These are phyloP conservation scores for Perognathus longimembris DNA, from an alignment of 2,113 vertebrate species.

Conservation along the genomic window DNA sequence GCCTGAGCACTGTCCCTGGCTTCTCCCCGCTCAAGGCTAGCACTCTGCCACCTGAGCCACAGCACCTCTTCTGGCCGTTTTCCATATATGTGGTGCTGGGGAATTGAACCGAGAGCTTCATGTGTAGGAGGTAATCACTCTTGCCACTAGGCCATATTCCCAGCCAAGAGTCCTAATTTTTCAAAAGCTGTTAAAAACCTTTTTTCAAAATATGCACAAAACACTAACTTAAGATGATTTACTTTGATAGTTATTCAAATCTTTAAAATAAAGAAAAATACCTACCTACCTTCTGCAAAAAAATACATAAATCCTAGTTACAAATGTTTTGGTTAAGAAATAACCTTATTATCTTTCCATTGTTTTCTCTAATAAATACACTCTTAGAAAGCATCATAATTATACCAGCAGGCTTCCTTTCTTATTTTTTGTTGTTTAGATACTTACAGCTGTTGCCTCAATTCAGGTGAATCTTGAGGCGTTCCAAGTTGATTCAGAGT, in stretches of 20 bases:
- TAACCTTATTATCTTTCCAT: not conserved
- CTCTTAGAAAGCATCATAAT: not conserved
- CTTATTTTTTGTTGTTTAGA: conserved; percentile 50
- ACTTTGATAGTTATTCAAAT: not conserved
- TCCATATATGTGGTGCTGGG: too few species aligned
- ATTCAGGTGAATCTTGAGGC: conserved; percentile 91
- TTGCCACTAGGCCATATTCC: too few species aligned
- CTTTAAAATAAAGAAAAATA: not conserved
- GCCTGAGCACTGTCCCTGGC: too few species aligned
- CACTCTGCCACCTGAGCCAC: too few species aligned
- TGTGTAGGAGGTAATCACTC: too few species aligned
- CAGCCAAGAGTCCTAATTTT: not conserved
- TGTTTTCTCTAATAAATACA: not conserved
- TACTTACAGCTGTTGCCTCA: conserved; percentile 95
- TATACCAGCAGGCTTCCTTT: not conserved
- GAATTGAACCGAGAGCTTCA: too few species aligned
- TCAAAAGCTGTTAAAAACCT: conserved; percentile 12
- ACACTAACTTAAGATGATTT: not conserved
- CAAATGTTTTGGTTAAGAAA: not conserved
- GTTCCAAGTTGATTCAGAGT: conserved; percentile 93
- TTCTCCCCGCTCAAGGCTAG: too few species aligned
- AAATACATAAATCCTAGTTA: not conserved
- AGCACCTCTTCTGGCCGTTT: too few species aligned
- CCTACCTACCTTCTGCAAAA: not conserved
- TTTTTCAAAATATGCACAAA: not conserved